Conservation (phyloP, 2,113 vertebrate genomes). For the Tichodroma muraria region DNA sequence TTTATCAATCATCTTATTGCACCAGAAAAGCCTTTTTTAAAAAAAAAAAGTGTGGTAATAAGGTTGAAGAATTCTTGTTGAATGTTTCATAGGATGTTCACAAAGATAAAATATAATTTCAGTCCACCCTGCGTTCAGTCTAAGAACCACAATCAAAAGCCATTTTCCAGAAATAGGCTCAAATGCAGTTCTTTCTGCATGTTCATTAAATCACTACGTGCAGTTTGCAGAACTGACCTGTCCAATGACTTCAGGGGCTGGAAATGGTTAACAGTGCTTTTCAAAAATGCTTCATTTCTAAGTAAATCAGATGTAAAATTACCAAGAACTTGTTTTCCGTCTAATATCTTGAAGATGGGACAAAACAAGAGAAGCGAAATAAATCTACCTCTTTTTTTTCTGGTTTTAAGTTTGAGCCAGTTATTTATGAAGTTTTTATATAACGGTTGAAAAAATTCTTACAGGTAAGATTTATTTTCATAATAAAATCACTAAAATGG, state of each 20-base stretch:
- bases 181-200: neutral
- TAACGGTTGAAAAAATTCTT: neutral
- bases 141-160: neutral
- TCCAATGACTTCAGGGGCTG: neutral
- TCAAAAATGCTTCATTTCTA: neutral
- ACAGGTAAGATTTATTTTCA: neutral
- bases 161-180: neutral
- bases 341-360: neutral
- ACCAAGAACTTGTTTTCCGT: neutral
- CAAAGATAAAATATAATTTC: neutral
- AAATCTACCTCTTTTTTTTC: neutral
- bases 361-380: neutral
- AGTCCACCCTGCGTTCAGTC: neutral
- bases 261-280: neutral
- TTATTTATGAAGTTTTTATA: neutral
- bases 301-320: neutral
- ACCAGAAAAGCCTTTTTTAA: neutral
- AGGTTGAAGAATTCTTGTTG: neutral
- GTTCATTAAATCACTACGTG: rapidly evolving
- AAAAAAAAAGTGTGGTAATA: neutral
- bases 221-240: neutral
- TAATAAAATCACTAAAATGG: neutral
- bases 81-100: neutral
- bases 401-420: neutral
- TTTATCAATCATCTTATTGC: neutral